phyloP scores from a whole-genome alignment of 2,113 vertebrate genomes.

The Dolichotis patagonum region DNA sequence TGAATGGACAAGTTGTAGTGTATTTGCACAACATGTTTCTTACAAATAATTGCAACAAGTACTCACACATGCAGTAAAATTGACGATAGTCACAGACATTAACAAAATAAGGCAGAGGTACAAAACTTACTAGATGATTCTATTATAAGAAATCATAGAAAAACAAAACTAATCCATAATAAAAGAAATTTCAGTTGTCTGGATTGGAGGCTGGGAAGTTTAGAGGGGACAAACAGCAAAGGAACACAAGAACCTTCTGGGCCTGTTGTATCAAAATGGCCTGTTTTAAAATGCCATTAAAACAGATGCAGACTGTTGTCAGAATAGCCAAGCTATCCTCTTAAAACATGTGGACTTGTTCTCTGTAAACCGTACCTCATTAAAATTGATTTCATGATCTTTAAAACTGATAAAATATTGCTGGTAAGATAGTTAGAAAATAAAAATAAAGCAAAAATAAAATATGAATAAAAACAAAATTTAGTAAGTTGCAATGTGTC shows the following conservation, averaged over 20 bases:
- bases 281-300: not conserved
- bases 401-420: constrained; percentile 17
- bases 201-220: not conserved
- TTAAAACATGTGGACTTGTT: not conserved
- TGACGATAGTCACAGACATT: not conserved
- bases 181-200: not conserved
- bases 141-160: not conserved
- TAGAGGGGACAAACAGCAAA: not conserved
- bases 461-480: constrained; percentile 32
- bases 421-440: not conserved
- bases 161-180: not conserved
- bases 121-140: not conserved
- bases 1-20: not conserved
- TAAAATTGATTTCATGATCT: constrained; percentile 2
- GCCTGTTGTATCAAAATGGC: not conserved
- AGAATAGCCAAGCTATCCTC: not conserved
- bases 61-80: not conserved
- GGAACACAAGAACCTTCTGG: not conserved
- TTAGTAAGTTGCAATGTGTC: not conserved
- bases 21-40: not conserved
- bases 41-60: not conserved
- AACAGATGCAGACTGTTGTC: not conserved
- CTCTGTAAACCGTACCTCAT: not conserved
- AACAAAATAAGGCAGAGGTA: not conserved
- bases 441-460: not conserved